These are phyloP conservation scores for Ptychadena robeensis DNA, from an alignment of 2,797 vertebrate genomes.

Conservation along the genomic window DNA sequence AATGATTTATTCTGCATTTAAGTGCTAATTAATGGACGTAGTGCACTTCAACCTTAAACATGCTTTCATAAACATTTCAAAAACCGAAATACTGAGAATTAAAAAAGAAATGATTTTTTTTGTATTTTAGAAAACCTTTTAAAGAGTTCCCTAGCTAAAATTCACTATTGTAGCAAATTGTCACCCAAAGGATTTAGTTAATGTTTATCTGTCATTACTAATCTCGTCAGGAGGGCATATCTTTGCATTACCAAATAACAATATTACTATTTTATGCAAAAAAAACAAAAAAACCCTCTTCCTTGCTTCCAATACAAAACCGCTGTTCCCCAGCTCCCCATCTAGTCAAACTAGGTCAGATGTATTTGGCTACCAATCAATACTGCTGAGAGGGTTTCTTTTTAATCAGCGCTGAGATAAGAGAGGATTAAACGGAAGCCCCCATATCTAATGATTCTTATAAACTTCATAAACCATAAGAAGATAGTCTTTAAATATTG, in stretches of 20 bases:
- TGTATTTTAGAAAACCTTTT: neutral
- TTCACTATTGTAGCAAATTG: neutral
- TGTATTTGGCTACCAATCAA: no score
- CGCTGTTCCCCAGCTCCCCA: neutral
- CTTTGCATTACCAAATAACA: neutral
- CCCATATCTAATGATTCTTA: no score
- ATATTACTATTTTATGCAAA: neutral
- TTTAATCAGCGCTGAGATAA: no score
- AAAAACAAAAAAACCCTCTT: no score
- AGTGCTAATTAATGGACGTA: neutral
- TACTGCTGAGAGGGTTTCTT: no score
- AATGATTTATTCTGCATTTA: neutral
- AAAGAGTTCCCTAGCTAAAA: neutral
- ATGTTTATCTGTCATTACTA: neutral
- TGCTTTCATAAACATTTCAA: neutral
- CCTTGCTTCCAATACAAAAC: no score
- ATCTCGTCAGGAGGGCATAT: neutral
- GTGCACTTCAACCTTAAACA: neutral
- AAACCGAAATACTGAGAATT: neutral
- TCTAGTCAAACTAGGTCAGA: neutral
- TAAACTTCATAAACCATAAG: no score
- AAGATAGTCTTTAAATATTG: no score
- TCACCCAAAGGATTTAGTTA: neutral
- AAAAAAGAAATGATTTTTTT: neutral
- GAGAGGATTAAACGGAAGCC: no score